Conservation (phyloP, 2,113 vertebrate species). For the Sterna hirundo region DNA sequence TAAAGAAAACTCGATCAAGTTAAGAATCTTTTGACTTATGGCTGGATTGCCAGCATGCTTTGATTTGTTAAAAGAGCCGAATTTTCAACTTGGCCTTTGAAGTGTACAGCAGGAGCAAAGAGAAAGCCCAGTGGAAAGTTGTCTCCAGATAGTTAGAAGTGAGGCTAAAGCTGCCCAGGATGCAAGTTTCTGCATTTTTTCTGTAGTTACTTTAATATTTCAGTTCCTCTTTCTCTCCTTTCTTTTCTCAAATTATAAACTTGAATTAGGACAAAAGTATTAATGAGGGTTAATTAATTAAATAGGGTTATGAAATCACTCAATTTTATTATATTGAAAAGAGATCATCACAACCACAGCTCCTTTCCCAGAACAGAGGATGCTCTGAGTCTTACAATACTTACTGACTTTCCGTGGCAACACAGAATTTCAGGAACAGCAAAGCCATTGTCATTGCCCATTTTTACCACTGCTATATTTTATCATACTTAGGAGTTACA, state of each 20-base stretch:
- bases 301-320: neutral
- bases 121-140: neutral
- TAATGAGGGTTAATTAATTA: neutral
- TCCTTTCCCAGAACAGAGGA: neutral
- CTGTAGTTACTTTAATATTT: neutral
- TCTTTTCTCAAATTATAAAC: neutral
- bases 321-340: neutral
- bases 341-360: neutral
- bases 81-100: neutral
- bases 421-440: neutral
- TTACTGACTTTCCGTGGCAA: neutral
- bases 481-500: neutral
- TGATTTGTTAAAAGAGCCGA: neutral
- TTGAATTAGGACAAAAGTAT: neutral
- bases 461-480: neutral
- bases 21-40: neutral
- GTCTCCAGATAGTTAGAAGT: neutral
- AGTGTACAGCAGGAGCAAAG: neutral
- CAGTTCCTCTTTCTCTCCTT: neutral
- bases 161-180: neutral
- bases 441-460: neutral
- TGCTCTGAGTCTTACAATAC: neutral
- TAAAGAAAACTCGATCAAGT: neutral
- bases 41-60: neutral
- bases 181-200: neutral